Conservation (phyloP, 92 coral and sea anemone species). For the Heteractis magnifica region DNA sequence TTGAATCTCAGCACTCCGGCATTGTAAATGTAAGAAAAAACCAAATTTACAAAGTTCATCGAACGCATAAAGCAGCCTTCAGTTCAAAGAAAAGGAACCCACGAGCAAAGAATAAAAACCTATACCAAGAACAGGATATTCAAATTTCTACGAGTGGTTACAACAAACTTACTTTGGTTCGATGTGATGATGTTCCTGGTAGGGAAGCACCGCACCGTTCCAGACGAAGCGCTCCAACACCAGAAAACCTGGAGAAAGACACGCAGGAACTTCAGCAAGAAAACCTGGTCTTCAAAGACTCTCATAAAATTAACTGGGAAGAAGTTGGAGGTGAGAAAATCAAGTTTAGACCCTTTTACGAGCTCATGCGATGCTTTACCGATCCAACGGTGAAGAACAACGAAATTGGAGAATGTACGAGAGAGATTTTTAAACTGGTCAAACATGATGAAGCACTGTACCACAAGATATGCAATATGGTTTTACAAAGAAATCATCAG, state of each 20-base stretch:
- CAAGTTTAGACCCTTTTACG: conserved; percentile 73
- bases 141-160: conserved; percentile 80
- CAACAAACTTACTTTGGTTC: conserved; percentile 62
- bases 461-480: background rate
- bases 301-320: conserved; percentile 58
- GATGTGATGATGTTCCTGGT: conserved; percentile 36
- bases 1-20: conserved; percentile 67
- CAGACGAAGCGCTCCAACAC: no score
- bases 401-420: conserved; percentile 77
- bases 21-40: conserved; percentile 65
- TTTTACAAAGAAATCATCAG: conserved; percentile 66
- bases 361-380: conserved; percentile 82
- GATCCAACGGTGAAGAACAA: conserved; percentile 69
- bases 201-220: conserved; percentile 36
- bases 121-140: conserved; percentile 58
- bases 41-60: conserved; percentile 59
- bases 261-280: conserved; percentile 51
- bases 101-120: conserved; percentile 62
- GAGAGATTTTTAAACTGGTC: conserved; percentile 78
- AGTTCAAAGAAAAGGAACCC: conserved; percentile 63
- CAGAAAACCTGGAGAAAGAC: conserved; percentile 31
- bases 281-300: conserved; percentile 58
- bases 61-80: conserved; percentile 61
- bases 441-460: conserved; percentile 47
- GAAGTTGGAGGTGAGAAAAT: conserved; percentile 63